Base-by-base conservation (phyloP, 2,888 invertebrate genomes). In the Epistrophella euchroma region DNA sequence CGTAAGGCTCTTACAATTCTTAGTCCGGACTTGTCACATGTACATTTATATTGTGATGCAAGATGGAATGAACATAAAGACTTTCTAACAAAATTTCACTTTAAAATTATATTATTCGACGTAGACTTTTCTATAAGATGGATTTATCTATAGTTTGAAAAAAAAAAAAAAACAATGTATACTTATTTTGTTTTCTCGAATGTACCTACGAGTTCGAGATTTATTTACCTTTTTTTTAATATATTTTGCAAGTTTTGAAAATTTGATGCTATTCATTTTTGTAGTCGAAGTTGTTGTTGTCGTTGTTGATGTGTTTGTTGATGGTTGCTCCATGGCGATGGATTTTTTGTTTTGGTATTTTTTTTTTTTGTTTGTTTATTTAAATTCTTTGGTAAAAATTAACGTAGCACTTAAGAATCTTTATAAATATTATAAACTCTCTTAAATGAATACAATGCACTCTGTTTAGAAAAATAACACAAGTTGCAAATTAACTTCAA, bases 201-300 rank as follows among this genome's bases (percentile, higher is more conserved):
- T 56, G 43, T 72, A 43, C n/a, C n/a, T n/a, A n/a, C 1, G 37
- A 40, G n/a, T 40, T 40, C 15, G 1, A 40, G 40, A 52, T 17
- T 19, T 28, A 62, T 58, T 91, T 92, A 92, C 92, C 92, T 92
- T 92, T 87, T 91, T 91, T 88, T 92, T 92, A 76, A 92, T 91
- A 83, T 90, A 92, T 90, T 91, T 92, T 76, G 92, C 92, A 88
- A 92, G 90, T 91, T 91, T 92, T 66, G 91, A 89, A 79, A 92
- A 87, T 89, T 91, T 91, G 76, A 91, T 91, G 83, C 90, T 89
- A 89, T 92, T 92, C 91, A 92, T 90, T 90, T 89, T 91, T 83
- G 81, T 85, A 76, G 81, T 55, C 13, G 81, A 37, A 43, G 79
- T 28, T 52, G 76, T 74, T 11, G 73, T 70, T 4, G 55, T 72